Conservation (phyloP, 2,888 invertebrate genomes). For the Chouioia cunea region DNA sequence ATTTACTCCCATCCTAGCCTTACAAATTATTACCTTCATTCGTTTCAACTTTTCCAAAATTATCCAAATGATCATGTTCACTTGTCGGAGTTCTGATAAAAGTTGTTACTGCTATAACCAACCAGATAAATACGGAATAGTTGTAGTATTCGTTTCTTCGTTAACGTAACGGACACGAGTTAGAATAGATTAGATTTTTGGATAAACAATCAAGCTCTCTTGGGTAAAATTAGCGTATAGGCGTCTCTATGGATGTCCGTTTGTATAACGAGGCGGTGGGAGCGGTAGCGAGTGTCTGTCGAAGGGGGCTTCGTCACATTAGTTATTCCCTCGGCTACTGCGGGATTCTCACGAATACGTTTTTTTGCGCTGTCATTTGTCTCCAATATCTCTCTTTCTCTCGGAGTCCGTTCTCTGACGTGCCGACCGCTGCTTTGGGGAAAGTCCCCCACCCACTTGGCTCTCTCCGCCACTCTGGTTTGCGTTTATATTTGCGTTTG, state of each 20-base stretch:
- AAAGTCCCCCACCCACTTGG: constrained; percentile 46
- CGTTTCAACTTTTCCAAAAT: too few species aligned
- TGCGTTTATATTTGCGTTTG: too few species aligned
- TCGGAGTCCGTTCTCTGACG: constrained; percentile 51
- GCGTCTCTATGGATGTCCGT: constrained; percentile 9
- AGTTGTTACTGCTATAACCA: too few species aligned
- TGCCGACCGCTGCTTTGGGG: constrained; percentile 13
- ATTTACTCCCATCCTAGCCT: too few species aligned
- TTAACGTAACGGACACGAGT: too few species aligned
- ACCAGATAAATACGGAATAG: too few species aligned
- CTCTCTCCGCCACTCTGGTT: constrained; percentile 23
- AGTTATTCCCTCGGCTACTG: constrained; percentile 51
- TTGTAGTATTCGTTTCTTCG: too few species aligned
- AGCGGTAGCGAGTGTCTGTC: constrained; percentile 19
- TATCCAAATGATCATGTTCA: too few species aligned
- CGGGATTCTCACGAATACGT: constrained; percentile 62
- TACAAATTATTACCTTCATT: too few species aligned
- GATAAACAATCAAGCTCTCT: constrained; percentile 41
- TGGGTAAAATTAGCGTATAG: constrained; percentile 44
- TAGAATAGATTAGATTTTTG: constrained; percentile 38
- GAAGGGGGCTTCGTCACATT: constrained; percentile 44
- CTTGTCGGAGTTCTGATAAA: too few species aligned
- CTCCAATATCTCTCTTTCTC: constrained; percentile 66
- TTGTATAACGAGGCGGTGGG: constrained; percentile 1
- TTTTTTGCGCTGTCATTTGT: constrained; percentile 68